These are phyloP conservation scores for Romanogobio albipinnatus DNA, from an alignment of 2,113 vertebrate genomes.

Conservation along the genomic window DNA sequence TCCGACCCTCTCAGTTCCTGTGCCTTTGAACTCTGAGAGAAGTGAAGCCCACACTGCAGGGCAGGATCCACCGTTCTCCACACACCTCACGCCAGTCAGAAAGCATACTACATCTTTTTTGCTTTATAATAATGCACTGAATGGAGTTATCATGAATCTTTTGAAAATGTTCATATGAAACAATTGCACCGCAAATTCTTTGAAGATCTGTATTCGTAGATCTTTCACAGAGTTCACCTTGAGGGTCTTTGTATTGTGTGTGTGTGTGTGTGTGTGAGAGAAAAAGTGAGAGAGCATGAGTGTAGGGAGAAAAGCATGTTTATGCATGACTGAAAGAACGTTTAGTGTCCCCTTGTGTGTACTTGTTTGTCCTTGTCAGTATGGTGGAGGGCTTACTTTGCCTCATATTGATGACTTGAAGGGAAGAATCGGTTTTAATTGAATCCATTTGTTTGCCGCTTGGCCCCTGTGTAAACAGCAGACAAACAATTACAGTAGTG, in stretches of 20 bases:
- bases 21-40: conserved; percentile 79
- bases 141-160: neutral
- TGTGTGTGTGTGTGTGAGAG: conserved; percentile 19
- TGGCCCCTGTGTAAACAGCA: conserved; percentile 74
- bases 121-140: neutral
- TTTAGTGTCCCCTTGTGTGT: conserved; percentile 46
- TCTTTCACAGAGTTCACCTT: conserved; percentile 26
- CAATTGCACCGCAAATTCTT: neutral
- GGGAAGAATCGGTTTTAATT: conserved; percentile 69
- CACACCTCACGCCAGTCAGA: neutral
- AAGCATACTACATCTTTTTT: neutral
- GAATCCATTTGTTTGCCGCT: conserved; percentile 72
- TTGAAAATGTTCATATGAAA: neutral
- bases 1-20: conserved; percentile 77
- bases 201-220: neutral
- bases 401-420: conserved; percentile 68
- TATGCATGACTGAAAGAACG: conserved; percentile 40
- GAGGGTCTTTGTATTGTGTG: conserved; percentile 47
- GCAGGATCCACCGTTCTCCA: conserved; percentile 74
- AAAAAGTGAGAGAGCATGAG: neutral
- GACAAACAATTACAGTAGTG: conserved; percentile 74
- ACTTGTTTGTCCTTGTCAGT: conserved; percentile 61
- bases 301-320: conserved; percentile 25
- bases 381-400: conserved; percentile 62
- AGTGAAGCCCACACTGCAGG: conserved; percentile 80